These are phyloP conservation scores for Leistus spinibarbis DNA, from an alignment of 2,888 invertebrate species.

Conservation along the genomic window DNA sequence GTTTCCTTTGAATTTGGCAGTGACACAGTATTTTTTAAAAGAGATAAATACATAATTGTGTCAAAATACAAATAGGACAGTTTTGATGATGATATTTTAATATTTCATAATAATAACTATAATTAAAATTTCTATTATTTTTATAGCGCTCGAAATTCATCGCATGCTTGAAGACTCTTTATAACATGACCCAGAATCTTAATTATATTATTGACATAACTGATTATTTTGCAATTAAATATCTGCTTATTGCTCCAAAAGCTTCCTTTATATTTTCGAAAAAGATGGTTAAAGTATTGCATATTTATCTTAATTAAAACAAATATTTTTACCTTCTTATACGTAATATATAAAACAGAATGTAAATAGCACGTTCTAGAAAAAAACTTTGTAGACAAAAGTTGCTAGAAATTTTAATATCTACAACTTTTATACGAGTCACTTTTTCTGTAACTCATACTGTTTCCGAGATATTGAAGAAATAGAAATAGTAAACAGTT, in stretches of 20 bases:
- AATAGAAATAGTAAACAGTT: too few relatives aligned
- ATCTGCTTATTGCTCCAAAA: not conserved
- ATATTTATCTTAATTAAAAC: not conserved
- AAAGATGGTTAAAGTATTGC: too few relatives aligned
- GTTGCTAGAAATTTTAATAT: too few relatives aligned
- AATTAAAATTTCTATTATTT: not conserved
- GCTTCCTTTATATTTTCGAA: not conserved
- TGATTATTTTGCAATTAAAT: not conserved
- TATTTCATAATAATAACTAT: not conserved
- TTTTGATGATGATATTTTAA: not conserved
- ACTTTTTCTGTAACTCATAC: too few relatives aligned
- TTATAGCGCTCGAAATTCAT: not conserved
- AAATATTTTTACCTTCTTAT: too few relatives aligned
- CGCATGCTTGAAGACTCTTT: not conserved
- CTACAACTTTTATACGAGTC: too few relatives aligned
- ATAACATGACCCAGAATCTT: not conserved
- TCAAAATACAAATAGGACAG: not conserved
- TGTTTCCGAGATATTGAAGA: too few relatives aligned
- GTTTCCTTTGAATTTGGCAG: too few relatives aligned
- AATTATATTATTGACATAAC: not conserved
- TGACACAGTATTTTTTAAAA: too few relatives aligned
- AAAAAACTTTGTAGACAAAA: too few relatives aligned
- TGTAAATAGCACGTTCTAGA: too few relatives aligned
- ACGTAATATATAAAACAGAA: too few relatives aligned
- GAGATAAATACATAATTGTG: slow-evolving; percentile 10